Evolutionary conservation across 1,140 invertebrate genomes (phyloP), one percentile per base, ranked within the genome.

Genomic region (Pseudachorutes palmiensis): DNA sequence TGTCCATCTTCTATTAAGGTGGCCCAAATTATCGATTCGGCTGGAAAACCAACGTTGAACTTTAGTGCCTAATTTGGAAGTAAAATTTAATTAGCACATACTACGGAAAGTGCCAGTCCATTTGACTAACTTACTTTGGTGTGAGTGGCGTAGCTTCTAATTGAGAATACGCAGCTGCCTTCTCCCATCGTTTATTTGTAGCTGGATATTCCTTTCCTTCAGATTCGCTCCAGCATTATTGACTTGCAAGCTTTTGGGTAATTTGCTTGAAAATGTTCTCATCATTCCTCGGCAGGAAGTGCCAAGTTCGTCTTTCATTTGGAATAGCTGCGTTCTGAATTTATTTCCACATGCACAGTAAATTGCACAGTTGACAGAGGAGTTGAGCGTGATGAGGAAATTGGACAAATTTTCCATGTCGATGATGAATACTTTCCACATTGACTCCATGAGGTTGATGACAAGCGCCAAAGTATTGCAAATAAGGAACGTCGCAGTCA

Each of bases 301-400:
- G 12, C 51, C 12, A 14, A 55, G 3, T 55, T 55, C 51, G 24
- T 55, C 51, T 14, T 22, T 9, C 12, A 55, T 12, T 24, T 55
- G 51, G 51, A 19, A 55, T 9, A 55, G 51, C 51, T 55, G 51
- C 12, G 26, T 29, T 30, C 58, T 26, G 30, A 60, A 60, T 31
- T 60, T 60, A 28, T 60, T 60, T 9, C 58, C 58, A 60, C 2
- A 60, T 9, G 58, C 58, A 60, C 58, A 60, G 58, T 60, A 60
- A 60, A 60, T 60, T 12, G 30, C 30, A 60, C 30, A 60, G 30
- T 60, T 60, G 58, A 60, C 58, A 12, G 58, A 60, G 12, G 58
- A 60, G 24, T 60, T 60, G 29, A 31, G 26, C 2, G 58, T 60
- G 2, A 60, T 31, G 3, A 60, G 30, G 30, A 60, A 60, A 22